phyloP scores from a whole-genome alignment of 1,140 invertebrate genomes.

The Ips nitidus region DNA sequence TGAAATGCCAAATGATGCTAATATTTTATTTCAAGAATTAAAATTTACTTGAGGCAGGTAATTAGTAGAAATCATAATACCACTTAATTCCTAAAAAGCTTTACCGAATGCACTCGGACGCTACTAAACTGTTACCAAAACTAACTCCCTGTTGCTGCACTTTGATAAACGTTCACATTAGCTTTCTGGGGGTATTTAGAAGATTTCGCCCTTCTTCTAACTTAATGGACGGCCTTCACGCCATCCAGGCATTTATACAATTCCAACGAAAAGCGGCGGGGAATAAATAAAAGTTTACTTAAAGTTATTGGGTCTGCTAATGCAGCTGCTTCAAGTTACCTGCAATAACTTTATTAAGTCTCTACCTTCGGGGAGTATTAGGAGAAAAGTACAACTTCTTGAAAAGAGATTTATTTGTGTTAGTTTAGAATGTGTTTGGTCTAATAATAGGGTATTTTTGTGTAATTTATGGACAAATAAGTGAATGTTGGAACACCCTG shows the following conservation, averaged over 20 bases:
- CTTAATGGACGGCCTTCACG: constrained; percentile 1
- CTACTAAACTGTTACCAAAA: background rate
- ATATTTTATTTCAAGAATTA: no score
- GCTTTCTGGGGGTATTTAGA: background rate
- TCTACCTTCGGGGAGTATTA: background rate
- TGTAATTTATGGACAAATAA: no score
- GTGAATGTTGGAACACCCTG: no score
- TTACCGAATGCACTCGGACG: background rate
- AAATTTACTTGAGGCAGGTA: no score
- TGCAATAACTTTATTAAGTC: background rate
- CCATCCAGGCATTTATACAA: background rate
- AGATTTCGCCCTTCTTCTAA: background rate
- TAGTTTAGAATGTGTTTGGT: no score
- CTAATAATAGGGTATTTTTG: no score
- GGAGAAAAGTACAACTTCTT: no score
- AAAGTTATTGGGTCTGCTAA: constrained; percentile 1
- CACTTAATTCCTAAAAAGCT: no score
- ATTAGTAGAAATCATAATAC: no score
- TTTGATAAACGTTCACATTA: constrained; percentile 1
- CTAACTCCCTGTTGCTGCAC: background rate
- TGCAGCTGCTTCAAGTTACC: background rate
- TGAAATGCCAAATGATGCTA: no score
- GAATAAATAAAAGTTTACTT: constrained; percentile 1
- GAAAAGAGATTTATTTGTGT: no score
- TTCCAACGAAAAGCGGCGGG: background rate